Percentiles rank a stretch among this genome's conserved stretches.
Evolutionary conservation across 2,888 invertebrate species (phyloP).

Genomic region (Lepas anatifera): DNA sequence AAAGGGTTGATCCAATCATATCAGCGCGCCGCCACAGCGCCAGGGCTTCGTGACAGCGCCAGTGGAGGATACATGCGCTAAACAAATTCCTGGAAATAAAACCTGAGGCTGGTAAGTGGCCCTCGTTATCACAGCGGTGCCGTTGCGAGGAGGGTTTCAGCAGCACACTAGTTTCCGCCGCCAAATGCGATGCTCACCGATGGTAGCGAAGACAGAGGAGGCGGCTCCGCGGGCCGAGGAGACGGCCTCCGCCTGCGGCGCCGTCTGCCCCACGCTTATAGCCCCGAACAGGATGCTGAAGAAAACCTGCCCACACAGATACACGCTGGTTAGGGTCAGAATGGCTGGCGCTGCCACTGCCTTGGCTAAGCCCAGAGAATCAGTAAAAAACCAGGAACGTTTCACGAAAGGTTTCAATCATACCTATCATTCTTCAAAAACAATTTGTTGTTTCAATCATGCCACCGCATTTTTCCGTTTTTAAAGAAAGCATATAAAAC

Average conservation of each 20-base stretch:
- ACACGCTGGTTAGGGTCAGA: neutral
- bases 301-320: slow-evolving; percentile 50
- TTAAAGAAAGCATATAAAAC: too few relatives aligned
- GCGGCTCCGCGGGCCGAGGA: slow-evolving; percentile 57
- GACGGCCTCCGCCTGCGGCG: slow-evolving; percentile 62
- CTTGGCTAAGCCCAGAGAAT: too few relatives aligned
- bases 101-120: neutral
- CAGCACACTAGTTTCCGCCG: too few relatives aligned
- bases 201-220: slow-evolving; percentile 45
- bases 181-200: neutral
- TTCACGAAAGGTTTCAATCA: too few relatives aligned
- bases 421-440: too few relatives aligned
- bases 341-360: too few relatives aligned
- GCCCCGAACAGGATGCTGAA: slow-evolving; percentile 60
- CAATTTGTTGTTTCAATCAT: too few relatives aligned
- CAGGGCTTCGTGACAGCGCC: neutral
- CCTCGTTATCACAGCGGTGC: neutral
- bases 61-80: neutral
- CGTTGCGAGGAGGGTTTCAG: too few relatives aligned
- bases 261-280: slow-evolving; percentile 58
- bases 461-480: too few relatives aligned
- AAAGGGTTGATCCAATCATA: too few relatives aligned
- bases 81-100: slow-evolving; percentile 44
- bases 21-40: neutral
- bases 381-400: too few relatives aligned